phyloP scores from a whole-genome alignment of 2,888 invertebrate genomes.

The Stenichneumon culpator region DNA sequence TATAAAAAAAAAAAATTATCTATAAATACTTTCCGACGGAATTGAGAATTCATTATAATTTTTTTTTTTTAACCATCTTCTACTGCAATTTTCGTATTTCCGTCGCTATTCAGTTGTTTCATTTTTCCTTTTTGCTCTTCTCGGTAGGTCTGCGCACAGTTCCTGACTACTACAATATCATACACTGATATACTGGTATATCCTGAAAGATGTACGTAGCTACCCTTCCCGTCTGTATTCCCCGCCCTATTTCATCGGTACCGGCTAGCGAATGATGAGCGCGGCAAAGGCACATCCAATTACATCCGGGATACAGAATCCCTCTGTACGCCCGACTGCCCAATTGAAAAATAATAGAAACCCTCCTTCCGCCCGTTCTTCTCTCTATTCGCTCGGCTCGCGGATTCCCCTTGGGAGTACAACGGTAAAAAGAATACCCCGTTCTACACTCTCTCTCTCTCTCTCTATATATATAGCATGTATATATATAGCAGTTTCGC shows the following conservation, averaged over 20 bases:
- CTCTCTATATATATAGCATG: too few relatives aligned
- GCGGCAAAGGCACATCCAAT: slow-evolving; percentile 82
- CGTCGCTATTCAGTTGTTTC: slow-evolving; percentile 64
- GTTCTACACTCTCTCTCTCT: not conserved
- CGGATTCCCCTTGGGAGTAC: slow-evolving; percentile 72
- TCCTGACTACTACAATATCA: slow-evolving; percentile 43
- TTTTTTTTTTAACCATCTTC: slow-evolving; percentile 36
- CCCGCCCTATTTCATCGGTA: slow-evolving; percentile 75
- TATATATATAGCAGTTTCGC: slow-evolving; percentile 38
- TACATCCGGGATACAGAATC: slow-evolving; percentile 81
- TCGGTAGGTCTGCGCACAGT: slow-evolving; percentile 14
- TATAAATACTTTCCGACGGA: not conserved
- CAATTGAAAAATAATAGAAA: slow-evolving; percentile 85
- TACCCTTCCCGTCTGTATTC: slow-evolving; percentile 55
- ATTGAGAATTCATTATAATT: not conserved
- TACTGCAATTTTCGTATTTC: slow-evolving; percentile 61
- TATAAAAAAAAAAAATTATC: not conserved
- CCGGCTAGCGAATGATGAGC: slow-evolving; percentile 67
- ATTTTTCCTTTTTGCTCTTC: slow-evolving; percentile 61
- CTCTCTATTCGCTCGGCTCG: slow-evolving; percentile 69
- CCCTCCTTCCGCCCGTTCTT: slow-evolving; percentile 67
- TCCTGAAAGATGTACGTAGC: slow-evolving; percentile 45
- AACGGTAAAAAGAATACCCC: slow-evolving; percentile 62
- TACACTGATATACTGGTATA: slow-evolving; percentile 15
- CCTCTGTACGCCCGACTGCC: slow-evolving; percentile 79